Evolutionary conservation across 2,113 vertebrate species (phyloP), one percentile per base, ranked within the genome.

Genomic region (Muntiacus reevesi): DNA sequence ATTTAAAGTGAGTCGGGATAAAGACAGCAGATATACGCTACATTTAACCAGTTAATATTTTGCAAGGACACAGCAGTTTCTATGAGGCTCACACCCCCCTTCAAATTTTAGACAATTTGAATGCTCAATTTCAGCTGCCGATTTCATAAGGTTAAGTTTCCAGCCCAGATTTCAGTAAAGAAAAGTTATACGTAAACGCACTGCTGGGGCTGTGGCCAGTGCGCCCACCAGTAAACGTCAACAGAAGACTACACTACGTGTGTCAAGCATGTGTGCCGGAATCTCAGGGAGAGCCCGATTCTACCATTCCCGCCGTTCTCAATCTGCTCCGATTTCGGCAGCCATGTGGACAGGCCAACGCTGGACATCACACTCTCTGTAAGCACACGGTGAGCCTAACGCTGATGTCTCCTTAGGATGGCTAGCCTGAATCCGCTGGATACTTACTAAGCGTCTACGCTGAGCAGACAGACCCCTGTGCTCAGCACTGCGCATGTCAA

Each of bases 141-240:
- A 91, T 84, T 97, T 67, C 50, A 4, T 64, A 71, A 91, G 47
- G 14, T 21, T 47, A 62, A 88, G 92, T 89, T 97, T 91, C 91
- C 94, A 94, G 79, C 21, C 59, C 60, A 87, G 91, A 96, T 50
- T 88, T 96, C 86, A 60, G 76, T 54, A 57, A 40, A 90, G 57
- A 89, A 93, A 95, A 94, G 96, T 87, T 96, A 97, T 94, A 97
- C 92, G 96, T 94, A 97, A 91, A 91, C 10, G 52, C 40, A 36
- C 27, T 33, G 60, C 45, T 40, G 52, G 82, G 85, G 85, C 76
- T 87, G 71, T 2, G 88, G 92, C 95, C 94, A 90, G 83, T 30
- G 40, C 21, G n/a, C 16, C 87, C 79, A 54, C 28, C 92, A 88
- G 62, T 83, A 95, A 89, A 76, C 45, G 81, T 27, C 92, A 92